Evolutionary conservation across 1,140 invertebrate species (phyloP).

Genomic region (Papilio machaon): DNA sequence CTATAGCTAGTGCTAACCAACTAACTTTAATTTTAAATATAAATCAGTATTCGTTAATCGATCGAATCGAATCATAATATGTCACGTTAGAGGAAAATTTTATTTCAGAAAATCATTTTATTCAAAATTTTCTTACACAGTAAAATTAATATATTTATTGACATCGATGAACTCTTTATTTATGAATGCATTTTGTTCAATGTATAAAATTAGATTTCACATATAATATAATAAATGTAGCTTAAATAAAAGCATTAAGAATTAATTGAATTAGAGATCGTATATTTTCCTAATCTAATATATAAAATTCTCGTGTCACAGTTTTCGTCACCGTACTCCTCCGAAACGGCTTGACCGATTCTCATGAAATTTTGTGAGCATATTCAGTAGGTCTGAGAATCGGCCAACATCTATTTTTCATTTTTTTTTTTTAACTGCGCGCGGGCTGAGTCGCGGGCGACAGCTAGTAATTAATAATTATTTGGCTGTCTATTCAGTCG

Average conservation of each 20-base stretch:
- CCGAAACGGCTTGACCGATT: no score
- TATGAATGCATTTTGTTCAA: slow-evolving; percentile 23
- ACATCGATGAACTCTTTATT: slow-evolving; percentile 23
- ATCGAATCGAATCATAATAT: not conserved
- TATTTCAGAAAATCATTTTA: slow-evolving; percentile 18
- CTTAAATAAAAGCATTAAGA: not conserved
- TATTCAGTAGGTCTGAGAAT: no score
- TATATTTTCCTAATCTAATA: no score
- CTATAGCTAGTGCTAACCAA: not conserved
- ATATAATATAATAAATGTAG: not conserved
- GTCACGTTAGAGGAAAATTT: slow-evolving; percentile 24
- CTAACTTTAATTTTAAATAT: not conserved
- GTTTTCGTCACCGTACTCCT: no score
- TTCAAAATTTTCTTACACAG: not conserved
- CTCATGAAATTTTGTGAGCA: no score
- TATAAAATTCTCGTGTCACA: no score
- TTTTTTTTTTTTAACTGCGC: no score
- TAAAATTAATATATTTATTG: not conserved
- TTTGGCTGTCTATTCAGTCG: not conserved
- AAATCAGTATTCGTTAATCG: slow-evolving; percentile 24
- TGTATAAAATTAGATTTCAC: slow-evolving; percentile 23
- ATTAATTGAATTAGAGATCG: slow-evolving; percentile 15
- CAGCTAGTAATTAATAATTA: no score
- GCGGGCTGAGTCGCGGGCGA: no score
- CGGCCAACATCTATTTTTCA: no score